Base-by-base conservation (phyloP, 2,888 invertebrate genomes). In the Eupithecia pulchellata region DNA sequence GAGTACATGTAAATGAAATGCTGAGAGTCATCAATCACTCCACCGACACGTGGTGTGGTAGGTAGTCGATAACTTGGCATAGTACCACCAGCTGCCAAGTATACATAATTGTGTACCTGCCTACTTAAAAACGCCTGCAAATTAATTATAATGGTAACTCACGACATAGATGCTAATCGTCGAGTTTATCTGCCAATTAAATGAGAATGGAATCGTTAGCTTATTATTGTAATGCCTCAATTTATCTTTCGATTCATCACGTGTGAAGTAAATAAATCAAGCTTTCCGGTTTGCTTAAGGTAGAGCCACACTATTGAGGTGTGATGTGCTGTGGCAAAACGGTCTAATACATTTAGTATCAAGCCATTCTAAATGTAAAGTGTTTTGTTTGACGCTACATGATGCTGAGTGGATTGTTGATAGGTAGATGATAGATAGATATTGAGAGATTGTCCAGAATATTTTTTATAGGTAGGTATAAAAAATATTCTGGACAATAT, bases 191-290 rank as follows among this genome's bases (percentile, higher is more conserved):
- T 47, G 52, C 39, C 20, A 64, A 64, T 52, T 47, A 47, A 52
- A 52, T 27, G 64, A 47, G n/a, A 64, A 47, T 39, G 27, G n/a
- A 52, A 27, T 30, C 4, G 29, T 52, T 47, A 17, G 29, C 64
- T 39, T 42, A 6, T 42, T 27, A 57, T 29, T 58, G 30, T 58
- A 58, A 17, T 32, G 30, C 9, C 58, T 58, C 17, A 34, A 68
- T 68, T 70, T 73, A 64, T 8, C 30, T 30, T n/a, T n/a, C n/a
- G n/a, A n/a, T n/a, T n/a, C n/a, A n/a, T n/a, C 42, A 58, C 32
- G 30, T 58, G 30, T 58, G 17, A 58, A 32, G 17, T 57, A 30
- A 58, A 58, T 58, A 58, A 58, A 58, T 30, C 17, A 30, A 58
- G 20, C 30, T 58, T 58, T 29, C 58, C 58, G 30, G 29, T 58